phyloP scores from a whole-genome alignment of 2,113 vertebrate genomes.

The Spilogale gracilis region DNA sequence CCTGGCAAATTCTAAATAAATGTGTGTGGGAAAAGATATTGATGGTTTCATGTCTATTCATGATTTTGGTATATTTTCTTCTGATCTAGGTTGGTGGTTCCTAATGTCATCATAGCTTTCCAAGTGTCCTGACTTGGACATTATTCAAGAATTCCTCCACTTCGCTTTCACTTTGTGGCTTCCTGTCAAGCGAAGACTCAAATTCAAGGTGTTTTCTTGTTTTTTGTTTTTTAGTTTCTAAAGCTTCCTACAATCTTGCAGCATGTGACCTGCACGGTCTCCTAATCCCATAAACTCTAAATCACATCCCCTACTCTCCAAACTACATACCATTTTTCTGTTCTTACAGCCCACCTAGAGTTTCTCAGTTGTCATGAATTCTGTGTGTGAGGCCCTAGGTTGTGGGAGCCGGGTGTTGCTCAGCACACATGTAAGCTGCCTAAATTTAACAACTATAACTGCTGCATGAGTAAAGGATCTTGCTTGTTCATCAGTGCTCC shows the following conservation, averaged over 20 bases:
- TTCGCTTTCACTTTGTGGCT: conserved; percentile 50
- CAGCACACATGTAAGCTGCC: conserved; percentile 13
- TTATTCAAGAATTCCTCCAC: conserved; percentile 23
- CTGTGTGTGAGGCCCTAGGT: background rate
- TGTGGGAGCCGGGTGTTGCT: background rate
- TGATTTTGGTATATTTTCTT: conserved; percentile 59
- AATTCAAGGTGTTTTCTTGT: conserved; percentile 63
- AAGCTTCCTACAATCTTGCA: conserved; percentile 45
- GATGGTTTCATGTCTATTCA: conserved; percentile 77
- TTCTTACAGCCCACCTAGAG: conserved; percentile 46
- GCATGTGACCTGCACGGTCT: conserved; percentile 46
- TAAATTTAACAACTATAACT: conserved; percentile 62
- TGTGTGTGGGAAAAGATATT: conserved; percentile 69
- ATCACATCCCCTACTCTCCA: conserved; percentile 33
- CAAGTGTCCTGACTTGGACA: background rate
- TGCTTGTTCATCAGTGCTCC: conserved; percentile 57
- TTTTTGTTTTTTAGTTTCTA: conserved; percentile 51
- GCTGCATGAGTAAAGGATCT: conserved; percentile 55
- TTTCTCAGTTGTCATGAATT: background rate
- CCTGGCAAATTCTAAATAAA: conserved; percentile 79
- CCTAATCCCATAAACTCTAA: conserved; percentile 61
- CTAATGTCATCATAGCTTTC: conserved; percentile 35
- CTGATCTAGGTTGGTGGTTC: background rate
- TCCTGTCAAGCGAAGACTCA: background rate
- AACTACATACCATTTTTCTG: conserved; percentile 44